Base-by-base conservation (phyloP, 2,797 vertebrate species). In the Sebastes trivittatus region DNA sequence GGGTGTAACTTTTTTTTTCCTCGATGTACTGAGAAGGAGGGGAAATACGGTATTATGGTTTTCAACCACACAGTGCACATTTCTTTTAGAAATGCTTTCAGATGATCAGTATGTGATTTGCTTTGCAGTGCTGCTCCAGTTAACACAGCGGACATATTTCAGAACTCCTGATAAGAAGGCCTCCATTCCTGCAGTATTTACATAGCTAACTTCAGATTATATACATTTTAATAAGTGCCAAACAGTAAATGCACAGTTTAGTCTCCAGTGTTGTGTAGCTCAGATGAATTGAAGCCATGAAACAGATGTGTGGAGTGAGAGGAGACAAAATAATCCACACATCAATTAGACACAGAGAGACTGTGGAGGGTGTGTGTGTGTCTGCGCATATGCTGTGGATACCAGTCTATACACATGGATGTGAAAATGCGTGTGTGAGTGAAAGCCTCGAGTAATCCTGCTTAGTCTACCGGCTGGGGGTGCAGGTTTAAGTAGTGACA, bases 311-410 rank as follows among this genome's bases (percentile, higher is more conserved):
- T 61, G 59, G 72, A 84, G 78, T 74, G 77, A 91, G 78, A 87
- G 83, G 86, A 92, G 90, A 91, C 86, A 7, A 46, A 59, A 67
- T 95, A 93, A 94, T 93, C 92, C 90, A 85, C 73, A 77, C 81
- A 85, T 93, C 86, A 91, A 92, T 93, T 92, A 93, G 82, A 92
- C 81, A 76, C 81, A 86, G 27, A 65, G 66, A 80, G 59, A 72
- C 32, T 69, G 77, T 61, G 25, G 58, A 54, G 9, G 72, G 52
- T 54, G 49, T n/a, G 80, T 70, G 80, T 70, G 68, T 58, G 68
- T 52, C 14, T 70, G 54, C 34, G 36, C 61, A 63, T 76, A 75
- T 75, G 64, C 64, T 46, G 55, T 64, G 13, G 64, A 70, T 81
- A 56, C 71, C 38, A 52, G 75, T 76, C 78, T 70, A 59, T 59